phyloP scores from a whole-genome alignment of 2,888 invertebrate genomes.

The Scaptomyza parva region DNA sequence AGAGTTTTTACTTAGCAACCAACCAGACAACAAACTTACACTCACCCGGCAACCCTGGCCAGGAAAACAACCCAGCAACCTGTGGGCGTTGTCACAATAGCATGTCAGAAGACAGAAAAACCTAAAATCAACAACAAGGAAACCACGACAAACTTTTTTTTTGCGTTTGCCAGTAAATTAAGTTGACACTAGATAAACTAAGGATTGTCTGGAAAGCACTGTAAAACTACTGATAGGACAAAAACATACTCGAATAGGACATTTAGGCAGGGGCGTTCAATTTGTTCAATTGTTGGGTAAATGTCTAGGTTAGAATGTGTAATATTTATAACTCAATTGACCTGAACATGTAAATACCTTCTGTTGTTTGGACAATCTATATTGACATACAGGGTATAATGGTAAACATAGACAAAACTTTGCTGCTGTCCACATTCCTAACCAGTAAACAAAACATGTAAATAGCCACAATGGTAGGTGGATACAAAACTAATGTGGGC shows the following conservation, averaged over 20 bases:
- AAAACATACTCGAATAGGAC: slow-evolving; percentile 13
- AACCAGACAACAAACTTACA: slow-evolving; percentile 7
- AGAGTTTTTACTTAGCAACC: neutral
- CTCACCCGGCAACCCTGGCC: neutral
- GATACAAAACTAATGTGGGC: neutral
- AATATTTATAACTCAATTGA: slow-evolving; percentile 6
- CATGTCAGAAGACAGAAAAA: slow-evolving; percentile 24
- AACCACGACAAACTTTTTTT: neutral
- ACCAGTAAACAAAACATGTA: neutral
- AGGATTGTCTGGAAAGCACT: slow-evolving; percentile 49
- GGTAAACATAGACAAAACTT: neutral
- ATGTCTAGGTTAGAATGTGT: neutral
- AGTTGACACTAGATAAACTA: slow-evolving; percentile 58
- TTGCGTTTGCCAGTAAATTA: slow-evolving; percentile 33
- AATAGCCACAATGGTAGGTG: slow-evolving; percentile 3
- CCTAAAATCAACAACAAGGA: slow-evolving; percentile 16
- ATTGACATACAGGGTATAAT: neutral
- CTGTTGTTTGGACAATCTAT: neutral
- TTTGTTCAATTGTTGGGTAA: neutral
- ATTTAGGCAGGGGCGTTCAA: neutral
- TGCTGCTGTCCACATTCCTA: slow-evolving; percentile 1
- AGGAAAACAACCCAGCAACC: slow-evolving; percentile 23
- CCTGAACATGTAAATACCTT: slow-evolving; percentile 1
- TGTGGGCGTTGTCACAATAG: slow-evolving; percentile 57
- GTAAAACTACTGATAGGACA: slow-evolving; percentile 25